Evolutionary conservation across 2,888 invertebrate species (phyloP).

Genomic region (Epinotia ramella): DNA sequence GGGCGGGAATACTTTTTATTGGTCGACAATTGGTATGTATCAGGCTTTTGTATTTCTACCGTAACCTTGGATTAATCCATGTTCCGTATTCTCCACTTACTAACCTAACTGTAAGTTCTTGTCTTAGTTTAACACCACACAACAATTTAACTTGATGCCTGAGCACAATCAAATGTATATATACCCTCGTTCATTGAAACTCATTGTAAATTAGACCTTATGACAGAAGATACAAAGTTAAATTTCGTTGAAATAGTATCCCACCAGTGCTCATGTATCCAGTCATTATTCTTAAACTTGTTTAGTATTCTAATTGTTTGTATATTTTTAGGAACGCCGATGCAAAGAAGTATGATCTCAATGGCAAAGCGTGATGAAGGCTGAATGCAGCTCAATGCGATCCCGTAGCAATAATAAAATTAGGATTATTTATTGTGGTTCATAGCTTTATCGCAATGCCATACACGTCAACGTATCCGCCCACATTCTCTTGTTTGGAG

Average conservation of each 20-base stretch:
- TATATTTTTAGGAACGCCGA: conserved; percentile 72
- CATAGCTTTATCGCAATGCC: conserved; percentile 38
- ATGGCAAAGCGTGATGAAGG: conserved; percentile 72
- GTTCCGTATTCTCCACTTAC: conserved; percentile 36
- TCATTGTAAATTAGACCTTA: background rate
- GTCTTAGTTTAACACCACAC: conserved; percentile 10
- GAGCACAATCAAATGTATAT: conserved; percentile 17
- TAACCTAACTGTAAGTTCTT: conserved; percentile 38
- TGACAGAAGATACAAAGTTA: background rate
- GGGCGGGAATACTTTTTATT: conserved; percentile 76
- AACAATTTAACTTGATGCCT: conserved; percentile 29
- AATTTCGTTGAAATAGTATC: background rate
- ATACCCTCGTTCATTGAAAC: background rate
- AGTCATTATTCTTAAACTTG: conserved; percentile 6
- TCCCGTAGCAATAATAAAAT: conserved; percentile 47
- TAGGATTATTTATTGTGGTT: conserved; percentile 31
- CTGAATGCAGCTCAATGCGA: conserved; percentile 48
- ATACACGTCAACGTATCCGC: conserved; percentile 21
- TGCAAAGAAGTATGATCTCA: conserved; percentile 78
- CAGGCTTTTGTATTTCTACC: conserved; percentile 47
- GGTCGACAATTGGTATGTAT: conserved; percentile 77
- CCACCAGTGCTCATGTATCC: conserved; percentile 34
- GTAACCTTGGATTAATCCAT: conserved; percentile 22
- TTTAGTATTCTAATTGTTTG: conserved; percentile 46
- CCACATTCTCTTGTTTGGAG: background rate